Conservation (phyloP, 2,888 invertebrate species). For the Sinelater perroti region DNA sequence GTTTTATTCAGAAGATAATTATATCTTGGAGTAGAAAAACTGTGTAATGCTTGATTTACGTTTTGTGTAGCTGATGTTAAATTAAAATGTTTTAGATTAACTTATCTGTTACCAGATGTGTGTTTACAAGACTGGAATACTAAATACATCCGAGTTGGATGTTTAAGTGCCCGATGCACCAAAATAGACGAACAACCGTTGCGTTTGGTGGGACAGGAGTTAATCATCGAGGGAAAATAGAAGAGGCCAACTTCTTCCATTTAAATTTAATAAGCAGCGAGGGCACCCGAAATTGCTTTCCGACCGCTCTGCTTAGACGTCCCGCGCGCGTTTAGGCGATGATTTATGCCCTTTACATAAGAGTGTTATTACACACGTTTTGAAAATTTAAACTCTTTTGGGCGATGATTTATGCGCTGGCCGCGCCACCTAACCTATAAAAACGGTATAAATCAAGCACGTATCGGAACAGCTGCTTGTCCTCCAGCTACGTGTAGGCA, state of each 20-base stretch:
- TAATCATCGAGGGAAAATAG: constrained; percentile 10
- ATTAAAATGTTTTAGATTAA: too few relatives aligned
- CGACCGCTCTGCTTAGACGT: constrained; percentile 10
- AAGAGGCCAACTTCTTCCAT: neutral
- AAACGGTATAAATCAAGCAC: constrained; percentile 28
- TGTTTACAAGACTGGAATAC: too few relatives aligned
- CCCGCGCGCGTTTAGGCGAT: constrained; percentile 16
- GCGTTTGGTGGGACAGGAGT: neutral
- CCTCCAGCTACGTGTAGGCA: constrained; percentile 14
- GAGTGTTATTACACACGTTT: constrained; percentile 29
- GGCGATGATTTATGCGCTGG: constrained; percentile 24
- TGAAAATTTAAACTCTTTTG: constrained; percentile 28
- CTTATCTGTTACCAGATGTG: too few relatives aligned
- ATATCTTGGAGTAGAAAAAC: too few relatives aligned
- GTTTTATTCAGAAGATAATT: too few relatives aligned
- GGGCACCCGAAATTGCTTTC: constrained; percentile 10
- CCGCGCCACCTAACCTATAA: constrained; percentile 25
- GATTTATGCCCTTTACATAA: constrained; percentile 29
- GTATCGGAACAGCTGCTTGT: constrained; percentile 27
- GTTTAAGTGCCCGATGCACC: too few relatives aligned
- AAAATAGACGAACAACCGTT: neutral
- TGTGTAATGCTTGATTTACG: too few relatives aligned
- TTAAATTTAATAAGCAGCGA: constrained; percentile 11
- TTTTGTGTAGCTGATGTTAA: too few relatives aligned
- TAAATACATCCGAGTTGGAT: neutral